A percentile compares a stretch with the other conserved stretches of the same genome.
These are phyloP conservation scores for Diorhabda carinulata DNA, from an alignment of 1,140 invertebrate genomes.

Conservation along the genomic window DNA sequence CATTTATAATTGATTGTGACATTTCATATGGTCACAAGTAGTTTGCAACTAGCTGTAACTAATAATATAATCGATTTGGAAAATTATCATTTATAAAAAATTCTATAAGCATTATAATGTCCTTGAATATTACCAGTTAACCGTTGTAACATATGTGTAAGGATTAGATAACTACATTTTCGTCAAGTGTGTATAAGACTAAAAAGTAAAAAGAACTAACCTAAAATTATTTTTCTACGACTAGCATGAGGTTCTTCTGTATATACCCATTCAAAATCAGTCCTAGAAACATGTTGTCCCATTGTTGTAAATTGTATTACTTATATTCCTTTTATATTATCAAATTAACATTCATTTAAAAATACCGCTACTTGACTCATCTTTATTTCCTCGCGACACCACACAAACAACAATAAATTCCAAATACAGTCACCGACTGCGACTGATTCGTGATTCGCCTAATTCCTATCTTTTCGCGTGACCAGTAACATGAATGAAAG, in stretches of 20 bases:
- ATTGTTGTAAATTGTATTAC: conserved; percentile 51
- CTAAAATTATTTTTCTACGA: conserved; percentile 88
- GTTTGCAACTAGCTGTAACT: no score
- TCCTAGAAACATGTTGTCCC: conserved; percentile 81
- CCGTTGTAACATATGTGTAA: not conserved
- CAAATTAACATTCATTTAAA: not conserved
- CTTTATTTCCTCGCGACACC: not conserved
- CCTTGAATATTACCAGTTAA: no score
- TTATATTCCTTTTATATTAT: not conserved
- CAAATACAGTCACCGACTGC: no score
- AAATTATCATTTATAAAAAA: no score
- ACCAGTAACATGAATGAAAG: no score
- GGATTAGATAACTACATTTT: not conserved
- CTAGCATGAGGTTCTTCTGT: conserved; percentile 98
- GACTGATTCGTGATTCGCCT: no score
- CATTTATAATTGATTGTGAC: no score
- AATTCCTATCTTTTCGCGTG: no score
- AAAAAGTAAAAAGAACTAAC: conserved; percentile 54
- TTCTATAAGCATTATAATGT: no score
- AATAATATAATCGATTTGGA: no score
- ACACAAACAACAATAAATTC: no score
- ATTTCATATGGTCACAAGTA: no score
- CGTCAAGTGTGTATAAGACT: not conserved
- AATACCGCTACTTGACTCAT: not conserved
- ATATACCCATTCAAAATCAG: conserved; percentile 94